Base-by-base conservation (phyloP, 2,113 vertebrate genomes). In the Plectropomus leopardus region DNA sequence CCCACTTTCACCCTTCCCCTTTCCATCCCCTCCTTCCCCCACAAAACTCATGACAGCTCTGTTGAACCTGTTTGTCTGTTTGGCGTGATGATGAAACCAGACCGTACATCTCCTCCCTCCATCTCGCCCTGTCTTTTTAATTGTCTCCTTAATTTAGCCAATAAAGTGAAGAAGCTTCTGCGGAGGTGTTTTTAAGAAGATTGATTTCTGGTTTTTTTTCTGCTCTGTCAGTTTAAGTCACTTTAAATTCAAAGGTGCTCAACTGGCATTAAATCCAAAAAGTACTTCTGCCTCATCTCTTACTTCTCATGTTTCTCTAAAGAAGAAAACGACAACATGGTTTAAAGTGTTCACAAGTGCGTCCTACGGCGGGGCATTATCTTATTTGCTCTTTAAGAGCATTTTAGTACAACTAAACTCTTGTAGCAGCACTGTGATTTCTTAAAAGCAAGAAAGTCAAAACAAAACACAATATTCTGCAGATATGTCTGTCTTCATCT, bases 401-500 rank as follows among this genome's bases (percentile, higher is more conserved):
- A 55, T 60, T 76, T 78, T 51, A 58, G 72, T 61, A 23, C 76
- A 74, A 83, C 64, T 71, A 21, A 71, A 53, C 30, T 55, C 76
- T 60, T 61, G 59, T 45, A 63, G 71, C 40, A 21, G 45, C 28
- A 7, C n/a, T 3, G 5, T 42, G 36, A 36, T 67, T 81, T 55
- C 76, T 53, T 76, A 58, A 82, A 86, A 84, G 69, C 40, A 60
- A 7, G n/a, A 19, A 30, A 44, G 54, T 60, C 26, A 21, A 63
- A 80, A 82, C 71, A 74, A 84, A 79, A 73, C 57, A 60, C 59
- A 48, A 48, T 45, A 51, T 64, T 51, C 78, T 48, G 70, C 44
- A 74, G 74, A 68, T 65, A 53, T 4, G 61, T 59, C 69, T 51
- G 16, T 23, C 55, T 60, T 30, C 26, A 54, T 54, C 55, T 63